Percentiles rank a stretch among this genome's conserved stretches.
Evolutionary conservation across 2,888 invertebrate species (phyloP).

Genomic region (Archaeoteleia sp.): DNA sequence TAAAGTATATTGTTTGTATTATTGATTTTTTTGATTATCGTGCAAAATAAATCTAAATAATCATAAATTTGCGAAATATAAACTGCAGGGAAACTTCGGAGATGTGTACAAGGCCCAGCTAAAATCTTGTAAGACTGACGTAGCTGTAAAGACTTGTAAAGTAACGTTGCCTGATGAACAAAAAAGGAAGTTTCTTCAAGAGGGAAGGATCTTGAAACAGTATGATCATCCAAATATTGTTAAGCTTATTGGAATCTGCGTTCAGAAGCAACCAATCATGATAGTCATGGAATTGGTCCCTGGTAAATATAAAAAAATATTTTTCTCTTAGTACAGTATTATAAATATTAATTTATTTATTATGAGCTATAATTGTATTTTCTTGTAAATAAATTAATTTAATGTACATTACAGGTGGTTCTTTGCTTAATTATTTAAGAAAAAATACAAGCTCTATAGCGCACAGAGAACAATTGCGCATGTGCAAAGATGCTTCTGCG

Average conservation of each 20-base stretch:
- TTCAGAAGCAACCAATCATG: conserved; percentile 98
- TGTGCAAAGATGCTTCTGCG: conserved; percentile 95
- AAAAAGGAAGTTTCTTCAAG: conserved; percentile 95
- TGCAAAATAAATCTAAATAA: no score
- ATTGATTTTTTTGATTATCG: conserved; percentile 2
- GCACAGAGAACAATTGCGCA: conserved; percentile 84
- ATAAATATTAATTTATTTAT: conserved; percentile 5
- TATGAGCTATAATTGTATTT: background rate
- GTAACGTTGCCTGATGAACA: conserved; percentile 95
- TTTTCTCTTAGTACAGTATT: background rate
- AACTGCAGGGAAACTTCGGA: conserved; percentile 96
- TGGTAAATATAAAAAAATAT: conserved; percentile 77
- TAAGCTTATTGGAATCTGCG: conserved; percentile 96
- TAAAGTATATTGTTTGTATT: conserved; percentile 4
- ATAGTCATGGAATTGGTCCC: conserved; percentile 98
- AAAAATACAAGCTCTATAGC: conserved; percentile 83
- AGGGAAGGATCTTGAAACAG: conserved; percentile 95
- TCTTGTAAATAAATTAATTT: background rate
- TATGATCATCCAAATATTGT: conserved; percentile 98
- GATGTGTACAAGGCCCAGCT: conserved; percentile 96
- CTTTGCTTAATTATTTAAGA: conserved; percentile 90
- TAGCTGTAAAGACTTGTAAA: conserved; percentile 96
- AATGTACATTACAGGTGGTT: conserved; percentile 81
- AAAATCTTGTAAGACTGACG: conserved; percentile 88
- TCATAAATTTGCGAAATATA: background rate